Evolutionary conservation across 2,888 invertebrate genomes (phyloP).

Genomic region (Synergus laeviventris): DNA sequence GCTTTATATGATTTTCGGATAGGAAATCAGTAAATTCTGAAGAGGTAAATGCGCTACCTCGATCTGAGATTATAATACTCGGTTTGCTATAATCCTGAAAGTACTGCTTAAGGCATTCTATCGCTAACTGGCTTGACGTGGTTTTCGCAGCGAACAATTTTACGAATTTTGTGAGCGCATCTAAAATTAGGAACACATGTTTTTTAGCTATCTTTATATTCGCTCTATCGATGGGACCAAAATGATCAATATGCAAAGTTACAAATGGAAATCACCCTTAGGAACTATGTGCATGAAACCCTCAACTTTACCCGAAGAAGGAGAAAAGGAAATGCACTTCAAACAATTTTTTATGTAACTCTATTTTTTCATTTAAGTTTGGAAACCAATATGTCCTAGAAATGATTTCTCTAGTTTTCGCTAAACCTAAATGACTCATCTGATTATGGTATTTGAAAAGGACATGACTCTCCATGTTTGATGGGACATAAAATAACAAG

Average conservation of each 20-base stretch:
- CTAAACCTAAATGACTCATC: conserved; percentile 47
- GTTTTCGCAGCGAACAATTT: too few relatives aligned
- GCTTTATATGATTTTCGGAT: conserved; percentile 40
- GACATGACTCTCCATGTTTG: too few relatives aligned
- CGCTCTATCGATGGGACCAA: not conserved
- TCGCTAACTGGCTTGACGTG: too few relatives aligned
- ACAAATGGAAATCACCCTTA: conserved; percentile 49
- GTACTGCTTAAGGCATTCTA: too few relatives aligned
- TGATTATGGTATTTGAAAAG: conserved; percentile 47
- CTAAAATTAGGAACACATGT: not conserved
- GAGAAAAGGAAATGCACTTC: conserved; percentile 48
- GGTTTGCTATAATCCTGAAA: too few relatives aligned
- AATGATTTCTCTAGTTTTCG: conserved; percentile 49
- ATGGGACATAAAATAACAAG: conserved; percentile 41
- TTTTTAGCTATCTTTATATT: not conserved
- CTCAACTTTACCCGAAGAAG: conserved; percentile 44
- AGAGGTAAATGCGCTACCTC: conserved; percentile 52
- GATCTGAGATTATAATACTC: too few relatives aligned
- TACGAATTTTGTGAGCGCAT: too few relatives aligned
- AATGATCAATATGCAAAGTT: too few relatives aligned
- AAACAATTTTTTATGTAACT: conserved; percentile 44
- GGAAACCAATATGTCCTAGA: conserved; percentile 50
- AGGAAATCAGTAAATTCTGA: conserved; percentile 50
- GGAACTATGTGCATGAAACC: conserved; percentile 46
- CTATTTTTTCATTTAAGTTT: conserved; percentile 44